These are phyloP conservation scores for Phocoena phocoena DNA, from an alignment of 2,113 vertebrate species.

Conservation along the genomic window DNA sequence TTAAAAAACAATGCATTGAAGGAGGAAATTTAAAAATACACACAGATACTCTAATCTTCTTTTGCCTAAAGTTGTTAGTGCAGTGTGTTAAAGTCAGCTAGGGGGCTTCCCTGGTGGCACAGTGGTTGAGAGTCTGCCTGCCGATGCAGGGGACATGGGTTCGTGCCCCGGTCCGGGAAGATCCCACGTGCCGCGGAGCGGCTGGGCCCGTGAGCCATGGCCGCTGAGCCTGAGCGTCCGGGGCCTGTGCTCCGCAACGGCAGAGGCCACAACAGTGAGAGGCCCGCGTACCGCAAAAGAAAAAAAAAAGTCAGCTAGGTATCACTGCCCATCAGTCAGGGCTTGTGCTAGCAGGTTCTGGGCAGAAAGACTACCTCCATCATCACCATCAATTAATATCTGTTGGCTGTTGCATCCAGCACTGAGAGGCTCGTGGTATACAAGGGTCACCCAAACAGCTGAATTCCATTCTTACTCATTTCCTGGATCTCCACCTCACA, in stretches of 20 bases:
- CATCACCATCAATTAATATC: neutral
- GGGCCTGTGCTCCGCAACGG: no score
- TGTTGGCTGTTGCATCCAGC: neutral
- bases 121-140: no score
- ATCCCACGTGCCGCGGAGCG: no score
- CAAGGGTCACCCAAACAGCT: neutral
- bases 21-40: neutral
- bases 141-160: no score
- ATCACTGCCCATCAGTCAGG: neutral
- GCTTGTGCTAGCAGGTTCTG: neutral
- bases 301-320: neutral
- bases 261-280: no score
- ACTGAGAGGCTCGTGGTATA: neutral
- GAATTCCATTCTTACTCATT: neutral
- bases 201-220: no score
- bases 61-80: neutral
- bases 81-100: neutral
- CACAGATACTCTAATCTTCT: neutral
- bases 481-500: slow-evolving; percentile 11
- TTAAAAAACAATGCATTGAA: neutral
- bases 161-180: no score
- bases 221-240: no score
- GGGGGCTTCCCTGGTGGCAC: no score
- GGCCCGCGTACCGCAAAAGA: no score
- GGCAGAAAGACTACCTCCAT: neutral